Evolutionary conservation across 2,113 vertebrate genomes (phyloP).

Genomic region (Bettongia penicillata): DNA sequence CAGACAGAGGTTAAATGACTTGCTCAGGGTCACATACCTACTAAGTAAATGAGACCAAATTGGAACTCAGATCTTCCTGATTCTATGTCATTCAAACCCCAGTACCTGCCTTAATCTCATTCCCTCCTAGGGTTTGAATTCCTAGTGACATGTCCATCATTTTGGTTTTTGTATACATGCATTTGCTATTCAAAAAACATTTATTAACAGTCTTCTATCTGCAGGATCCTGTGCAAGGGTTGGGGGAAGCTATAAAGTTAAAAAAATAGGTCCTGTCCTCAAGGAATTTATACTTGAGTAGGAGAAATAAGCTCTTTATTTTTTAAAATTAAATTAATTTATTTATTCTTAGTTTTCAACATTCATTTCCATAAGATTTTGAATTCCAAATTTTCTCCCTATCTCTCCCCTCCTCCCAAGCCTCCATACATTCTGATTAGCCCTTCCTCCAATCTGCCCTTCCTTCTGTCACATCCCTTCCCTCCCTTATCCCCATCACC

Average conservation of each 20-base stretch:
- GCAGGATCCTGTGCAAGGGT: neutral
- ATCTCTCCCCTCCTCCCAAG: too few relatives aligned
- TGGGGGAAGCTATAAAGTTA: neutral
- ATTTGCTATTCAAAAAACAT: neutral
- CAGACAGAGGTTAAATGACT: neutral
- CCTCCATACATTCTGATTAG: too few relatives aligned
- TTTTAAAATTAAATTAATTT: too few relatives aligned
- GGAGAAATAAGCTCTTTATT: neutral
- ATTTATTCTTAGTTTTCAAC: too few relatives aligned
- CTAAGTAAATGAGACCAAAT: neutral
- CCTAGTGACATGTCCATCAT: neutral
- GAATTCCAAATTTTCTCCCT: too few relatives aligned
- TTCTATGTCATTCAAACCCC: neutral
- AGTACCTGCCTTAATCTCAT: neutral
- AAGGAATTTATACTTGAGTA: neutral
- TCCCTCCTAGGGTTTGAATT: neutral
- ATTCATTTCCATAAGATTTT: too few relatives aligned
- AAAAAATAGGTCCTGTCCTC: neutral
- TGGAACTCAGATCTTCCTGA: neutral
- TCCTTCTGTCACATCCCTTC: too few relatives aligned
- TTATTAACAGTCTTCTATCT: neutral
- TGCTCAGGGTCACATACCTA: neutral
- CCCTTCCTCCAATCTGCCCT: too few relatives aligned
- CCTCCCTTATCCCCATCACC: too few relatives aligned
- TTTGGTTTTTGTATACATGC: neutral